phyloP scores from a whole-genome alignment of 2,797 vertebrate species.

The Acipenser oxyrinchus region DNA sequence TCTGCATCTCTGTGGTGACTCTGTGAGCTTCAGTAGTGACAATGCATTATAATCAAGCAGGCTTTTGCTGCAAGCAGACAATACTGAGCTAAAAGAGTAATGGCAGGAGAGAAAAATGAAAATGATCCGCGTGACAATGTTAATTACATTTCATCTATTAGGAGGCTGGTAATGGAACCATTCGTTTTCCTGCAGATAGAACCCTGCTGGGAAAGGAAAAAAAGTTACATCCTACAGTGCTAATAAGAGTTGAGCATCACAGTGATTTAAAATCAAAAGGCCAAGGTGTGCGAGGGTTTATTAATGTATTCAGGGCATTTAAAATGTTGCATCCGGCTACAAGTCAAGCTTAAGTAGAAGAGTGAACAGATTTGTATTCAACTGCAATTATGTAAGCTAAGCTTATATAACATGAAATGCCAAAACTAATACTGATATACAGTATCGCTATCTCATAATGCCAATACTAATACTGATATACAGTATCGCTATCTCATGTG shows the following conservation, averaged over 20 bases:
- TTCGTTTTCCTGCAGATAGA: conserved; percentile 55
- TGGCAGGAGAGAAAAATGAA: conserved; percentile 64
- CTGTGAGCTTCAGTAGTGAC: too few relatives aligned
- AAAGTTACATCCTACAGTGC: conserved; percentile 8
- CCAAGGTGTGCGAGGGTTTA: not conserved
- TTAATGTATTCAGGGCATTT: too few relatives aligned
- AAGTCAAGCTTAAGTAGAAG: too few relatives aligned
- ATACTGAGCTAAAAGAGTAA: conserved; percentile 28
- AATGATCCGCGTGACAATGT: conserved; percentile 85
- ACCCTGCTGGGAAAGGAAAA: conserved; percentile 31
- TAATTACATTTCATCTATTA: conserved; percentile 83
- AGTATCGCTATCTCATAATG: too few relatives aligned
- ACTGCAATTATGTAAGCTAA: too few relatives aligned
- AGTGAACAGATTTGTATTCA: too few relatives aligned
- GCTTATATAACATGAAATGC: too few relatives aligned
- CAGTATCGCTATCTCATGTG: too few relatives aligned
- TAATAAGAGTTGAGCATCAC: conserved; percentile 17
- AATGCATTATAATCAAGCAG: not conserved
- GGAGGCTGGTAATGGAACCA: conserved; percentile 54
- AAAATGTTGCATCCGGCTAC: too few relatives aligned
- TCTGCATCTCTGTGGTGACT: too few relatives aligned
- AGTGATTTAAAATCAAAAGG: conserved; percentile 17
- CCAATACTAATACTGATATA: too few relatives aligned
- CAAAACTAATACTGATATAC: too few relatives aligned
- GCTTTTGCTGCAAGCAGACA: conserved; percentile 21